These are phyloP conservation scores for Ephestia elutella DNA, from an alignment of 1,140 invertebrate genomes.

Conservation along the genomic window DNA sequence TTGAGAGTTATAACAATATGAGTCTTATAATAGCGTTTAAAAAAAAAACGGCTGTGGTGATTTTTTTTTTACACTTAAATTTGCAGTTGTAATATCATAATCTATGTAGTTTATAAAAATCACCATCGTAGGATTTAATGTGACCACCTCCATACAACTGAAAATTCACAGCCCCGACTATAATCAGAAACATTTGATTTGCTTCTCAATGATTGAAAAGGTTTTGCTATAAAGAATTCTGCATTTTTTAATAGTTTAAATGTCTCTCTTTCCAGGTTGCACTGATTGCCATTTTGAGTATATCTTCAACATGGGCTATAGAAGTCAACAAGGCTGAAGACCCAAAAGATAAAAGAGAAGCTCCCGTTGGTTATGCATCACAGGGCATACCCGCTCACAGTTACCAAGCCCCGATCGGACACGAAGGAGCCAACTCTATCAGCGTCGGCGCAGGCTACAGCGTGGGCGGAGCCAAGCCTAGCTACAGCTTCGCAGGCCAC, in stretches of 20 bases:
- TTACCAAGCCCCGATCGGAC: slow-evolving; percentile 45
- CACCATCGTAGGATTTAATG: no score
- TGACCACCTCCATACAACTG: no score
- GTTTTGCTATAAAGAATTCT: not conserved
- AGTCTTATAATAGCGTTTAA: no score
- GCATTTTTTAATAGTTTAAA: slow-evolving; percentile 15
- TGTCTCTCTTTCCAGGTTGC: slow-evolving; percentile 43
- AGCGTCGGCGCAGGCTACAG: slow-evolving; percentile 66
- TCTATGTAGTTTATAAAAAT: no score
- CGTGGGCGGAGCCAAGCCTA: slow-evolving; percentile 57
- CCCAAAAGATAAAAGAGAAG: slow-evolving; percentile 59
- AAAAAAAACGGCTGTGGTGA: no score
- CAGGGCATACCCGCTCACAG: slow-evolving; percentile 34
- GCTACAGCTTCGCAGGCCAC: slow-evolving; percentile 42
- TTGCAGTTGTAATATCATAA: no score
- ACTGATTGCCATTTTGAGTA: slow-evolving; percentile 44
- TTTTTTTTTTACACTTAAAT: no score
- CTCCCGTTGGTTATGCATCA: slow-evolving; percentile 37
- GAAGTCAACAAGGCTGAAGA: slow-evolving; percentile 48
- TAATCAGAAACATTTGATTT: not conserved
- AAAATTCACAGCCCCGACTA: no score
- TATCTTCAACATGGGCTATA: slow-evolving; percentile 52
- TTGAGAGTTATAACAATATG: no score
- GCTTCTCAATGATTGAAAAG: not conserved
- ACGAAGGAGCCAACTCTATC: slow-evolving; percentile 54